Percentiles rank a stretch among this genome's conserved stretches.
These are phyloP conservation scores for Bombus soroeensis DNA, from an alignment of 1,140 invertebrate species.

Conservation along the genomic window DNA sequence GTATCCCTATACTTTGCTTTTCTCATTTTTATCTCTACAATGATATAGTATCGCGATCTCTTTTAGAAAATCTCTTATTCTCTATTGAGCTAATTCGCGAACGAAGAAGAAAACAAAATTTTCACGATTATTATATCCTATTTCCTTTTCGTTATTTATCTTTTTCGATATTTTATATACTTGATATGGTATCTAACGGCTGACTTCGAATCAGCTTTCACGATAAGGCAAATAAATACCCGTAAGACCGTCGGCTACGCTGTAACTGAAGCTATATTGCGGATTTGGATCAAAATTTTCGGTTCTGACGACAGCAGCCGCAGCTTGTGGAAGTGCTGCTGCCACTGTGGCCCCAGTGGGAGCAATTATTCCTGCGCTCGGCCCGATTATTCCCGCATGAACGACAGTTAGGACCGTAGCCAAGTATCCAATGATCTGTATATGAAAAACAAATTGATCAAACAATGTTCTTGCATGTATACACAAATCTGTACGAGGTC, in stretches of 20 bases:
- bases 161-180: not conserved
- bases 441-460: not conserved
- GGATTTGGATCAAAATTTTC: constrained; percentile 88
- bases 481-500: not conserved
- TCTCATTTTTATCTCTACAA: not conserved
- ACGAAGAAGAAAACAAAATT: not conserved
- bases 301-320: constrained; percentile 74
- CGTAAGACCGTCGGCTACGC: constrained; percentile 87
- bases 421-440: constrained; percentile 51
- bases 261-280: constrained; percentile 88
- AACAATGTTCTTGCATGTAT: not conserved
- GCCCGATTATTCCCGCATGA: constrained; percentile 69
- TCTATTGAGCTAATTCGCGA: not conserved
- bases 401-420: constrained; percentile 69
- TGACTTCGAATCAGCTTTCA: not conserved
- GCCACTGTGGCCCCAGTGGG: constrained; percentile 65
- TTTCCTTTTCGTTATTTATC: not conserved
- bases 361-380: constrained; percentile 66
- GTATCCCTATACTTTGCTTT: not conserved
- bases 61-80: too few species aligned
- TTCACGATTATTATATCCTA: not conserved
- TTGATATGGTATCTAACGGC: not conserved
- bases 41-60: too few species aligned
- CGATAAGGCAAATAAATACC: constrained; percentile 75
- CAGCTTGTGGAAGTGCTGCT: constrained; percentile 67